Percentiles rank a stretch among this genome's conserved stretches.
Evolutionary conservation across 2,113 vertebrate genomes (phyloP).

Genomic region (Scytalopus superciliaris): DNA sequence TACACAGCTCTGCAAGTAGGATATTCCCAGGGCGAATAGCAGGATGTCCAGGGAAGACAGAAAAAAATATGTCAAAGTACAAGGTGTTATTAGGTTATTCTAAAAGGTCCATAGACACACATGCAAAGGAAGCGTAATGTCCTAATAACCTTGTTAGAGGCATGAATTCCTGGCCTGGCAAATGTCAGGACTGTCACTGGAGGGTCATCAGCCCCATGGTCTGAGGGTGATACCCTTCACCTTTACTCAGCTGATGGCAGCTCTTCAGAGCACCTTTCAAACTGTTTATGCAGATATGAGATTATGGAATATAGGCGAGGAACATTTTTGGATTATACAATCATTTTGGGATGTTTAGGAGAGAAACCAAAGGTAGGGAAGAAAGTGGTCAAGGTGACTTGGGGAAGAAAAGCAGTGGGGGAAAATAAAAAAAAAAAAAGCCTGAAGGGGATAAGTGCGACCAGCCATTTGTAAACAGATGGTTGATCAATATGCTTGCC

Average conservation of each 20-base stretch:
- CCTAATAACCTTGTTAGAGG: not conserved
- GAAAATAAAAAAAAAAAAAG: no score
- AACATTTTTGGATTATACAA: not conserved
- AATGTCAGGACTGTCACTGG: not conserved
- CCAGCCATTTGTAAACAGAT: not conserved
- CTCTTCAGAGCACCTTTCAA: not conserved
- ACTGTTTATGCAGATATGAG: not conserved
- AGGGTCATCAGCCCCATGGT: not conserved
- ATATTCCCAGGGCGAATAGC: not conserved
- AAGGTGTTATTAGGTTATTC: not conserved
- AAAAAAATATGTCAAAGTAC: not conserved
- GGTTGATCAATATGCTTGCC: not conserved
- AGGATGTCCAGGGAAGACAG: not conserved
- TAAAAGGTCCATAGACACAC: not conserved
- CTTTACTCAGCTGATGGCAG: not conserved
- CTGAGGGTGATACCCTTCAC: not conserved
- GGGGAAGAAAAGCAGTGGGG: not conserved
- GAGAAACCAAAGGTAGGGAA: not conserved
- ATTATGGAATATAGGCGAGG: not conserved
- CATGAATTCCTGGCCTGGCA: not conserved
- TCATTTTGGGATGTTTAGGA: not conserved
- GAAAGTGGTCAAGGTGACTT: not conserved
- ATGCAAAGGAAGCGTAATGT: accelerated
- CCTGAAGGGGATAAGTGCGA: not conserved
- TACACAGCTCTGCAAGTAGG: not conserved